Percentiles rank a stretch among this genome's conserved stretches.
These are phyloP conservation scores for Dromas ardeola DNA, from an alignment of 2,113 vertebrate genomes.

Conservation along the genomic window DNA sequence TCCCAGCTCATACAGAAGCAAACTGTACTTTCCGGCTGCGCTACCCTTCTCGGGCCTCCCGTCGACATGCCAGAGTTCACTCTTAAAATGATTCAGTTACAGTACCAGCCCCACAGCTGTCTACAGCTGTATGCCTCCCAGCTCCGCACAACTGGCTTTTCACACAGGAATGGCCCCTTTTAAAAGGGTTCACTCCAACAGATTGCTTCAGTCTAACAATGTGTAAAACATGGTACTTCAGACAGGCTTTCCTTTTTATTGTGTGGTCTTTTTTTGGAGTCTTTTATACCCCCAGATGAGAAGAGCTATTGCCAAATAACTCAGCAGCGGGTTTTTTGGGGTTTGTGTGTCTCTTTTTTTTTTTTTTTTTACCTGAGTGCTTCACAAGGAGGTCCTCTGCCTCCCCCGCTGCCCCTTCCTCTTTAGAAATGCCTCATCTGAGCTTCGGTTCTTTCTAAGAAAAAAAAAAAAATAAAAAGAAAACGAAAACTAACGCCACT, in stretches of 20 bases:
- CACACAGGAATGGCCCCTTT: slow-evolving; percentile 57
- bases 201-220: background rate
- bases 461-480: background rate
- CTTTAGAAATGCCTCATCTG: background rate
- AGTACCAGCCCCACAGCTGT: slow-evolving; percentile 72
- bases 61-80: slow-evolving; percentile 50
- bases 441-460: background rate
- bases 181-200: slow-evolving; percentile 44
- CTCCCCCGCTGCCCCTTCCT: background rate
- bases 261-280: background rate
- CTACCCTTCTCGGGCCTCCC: slow-evolving; percentile 52
- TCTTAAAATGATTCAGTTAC: slow-evolving; percentile 54
- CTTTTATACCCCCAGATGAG: slow-evolving; percentile 1
- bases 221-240: slow-evolving; percentile 42
- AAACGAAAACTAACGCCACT: background rate
- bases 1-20: background rate
- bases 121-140: slow-evolving; percentile 76
- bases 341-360: too few relatives aligned
- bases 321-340: background rate
- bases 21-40: background rate
- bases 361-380: background rate
- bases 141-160: slow-evolving; percentile 66
- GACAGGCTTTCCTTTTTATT: slow-evolving; percentile 23
- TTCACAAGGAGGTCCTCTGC: background rate
- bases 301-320: background rate